These are phyloP conservation scores for Limnephilus marmoratus DNA, from an alignment of 2,888 invertebrate genomes.

Conservation along the genomic window DNA sequence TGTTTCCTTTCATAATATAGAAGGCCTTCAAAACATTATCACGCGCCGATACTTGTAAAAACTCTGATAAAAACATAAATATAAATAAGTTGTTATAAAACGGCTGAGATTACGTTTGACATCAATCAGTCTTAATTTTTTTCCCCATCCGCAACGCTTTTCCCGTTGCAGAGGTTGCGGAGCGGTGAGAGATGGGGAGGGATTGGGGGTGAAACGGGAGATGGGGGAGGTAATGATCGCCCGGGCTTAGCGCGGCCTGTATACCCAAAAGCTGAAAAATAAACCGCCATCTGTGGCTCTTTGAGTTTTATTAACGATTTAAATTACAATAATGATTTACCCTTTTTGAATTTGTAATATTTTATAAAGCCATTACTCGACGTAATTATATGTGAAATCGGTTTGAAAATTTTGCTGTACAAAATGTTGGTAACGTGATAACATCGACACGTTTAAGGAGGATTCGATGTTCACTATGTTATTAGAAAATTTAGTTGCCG, in stretches of 20 bases:
- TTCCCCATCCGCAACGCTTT: neutral
- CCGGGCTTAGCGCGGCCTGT: neutral
- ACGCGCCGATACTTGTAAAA: neutral
- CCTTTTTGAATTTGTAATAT: neutral
- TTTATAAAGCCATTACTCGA: neutral
- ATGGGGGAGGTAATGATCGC: neutral
- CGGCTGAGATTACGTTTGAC: conserved; percentile 4
- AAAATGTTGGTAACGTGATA: neutral
- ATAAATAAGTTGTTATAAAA: neutral
- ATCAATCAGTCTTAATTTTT: conserved; percentile 23
- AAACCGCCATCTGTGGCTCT: neutral
- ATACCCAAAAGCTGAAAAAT: conserved; percentile 12
- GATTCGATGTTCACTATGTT: neutral
- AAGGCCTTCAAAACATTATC: neutral
- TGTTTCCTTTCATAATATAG: neutral
- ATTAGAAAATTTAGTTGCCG: no score
- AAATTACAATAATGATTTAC: neutral
- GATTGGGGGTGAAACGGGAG: no score
- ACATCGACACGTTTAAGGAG: neutral
- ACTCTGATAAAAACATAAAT: neutral
- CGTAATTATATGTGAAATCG: neutral
- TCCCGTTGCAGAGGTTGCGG: neutral
- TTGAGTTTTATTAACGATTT: neutral
- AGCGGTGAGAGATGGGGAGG: neutral
- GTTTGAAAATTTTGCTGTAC: neutral